Evolutionary conservation across 2,797 vertebrate genomes (phyloP), one percentile per base, ranked within the genome.

Genomic region (Menidia menidia): DNA sequence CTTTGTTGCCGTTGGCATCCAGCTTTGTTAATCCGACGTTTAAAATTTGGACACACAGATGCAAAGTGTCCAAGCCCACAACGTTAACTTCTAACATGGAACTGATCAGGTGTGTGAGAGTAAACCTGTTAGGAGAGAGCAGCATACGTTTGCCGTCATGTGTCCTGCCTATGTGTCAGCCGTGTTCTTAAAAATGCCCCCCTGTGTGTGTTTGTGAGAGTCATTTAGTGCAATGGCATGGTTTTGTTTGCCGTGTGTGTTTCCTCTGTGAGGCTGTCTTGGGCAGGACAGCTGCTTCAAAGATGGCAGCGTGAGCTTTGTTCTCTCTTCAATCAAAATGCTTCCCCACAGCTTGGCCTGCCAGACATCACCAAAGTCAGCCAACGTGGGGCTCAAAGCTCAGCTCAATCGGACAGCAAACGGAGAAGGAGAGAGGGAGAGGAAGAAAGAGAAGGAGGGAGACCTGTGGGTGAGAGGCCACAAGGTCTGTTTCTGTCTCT

Each of bases 401-500:
- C 7, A 43, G 47, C 78, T 84, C 70, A 53, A 45, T 73, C 45
- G 33, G 77, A 80, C 75, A 47, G 67, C 68, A 43, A 78, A 39
- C 18, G 33, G 48, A 54, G 43, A 59, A 39, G 56, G 51, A 64
- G 53, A 63, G 44, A 60, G 32, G 68, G 44, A 64, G 32, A 64
- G 43, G 60, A 48, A 69, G 63, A 77, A 45, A 58, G 30, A 64
- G 57, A 45, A 19, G 62, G 75, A 71, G 60, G 60, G 75, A 74
- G 84, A 88, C 88, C 86, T 84, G 60, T 63, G 70, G 87, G 88
- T 89, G 85, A 90, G 75, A 88, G 87, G 90, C 83, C 86, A 88
- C 13, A 6, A 87, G 90, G 90, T 91, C 81, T 84, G 82, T 78
- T 88, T 90, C 89, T 83, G 85, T 89, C 81, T 91, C 83, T 88